Conservation (phyloP, 2,888 invertebrate genomes). For the Octonoba sinensis region DNA sequence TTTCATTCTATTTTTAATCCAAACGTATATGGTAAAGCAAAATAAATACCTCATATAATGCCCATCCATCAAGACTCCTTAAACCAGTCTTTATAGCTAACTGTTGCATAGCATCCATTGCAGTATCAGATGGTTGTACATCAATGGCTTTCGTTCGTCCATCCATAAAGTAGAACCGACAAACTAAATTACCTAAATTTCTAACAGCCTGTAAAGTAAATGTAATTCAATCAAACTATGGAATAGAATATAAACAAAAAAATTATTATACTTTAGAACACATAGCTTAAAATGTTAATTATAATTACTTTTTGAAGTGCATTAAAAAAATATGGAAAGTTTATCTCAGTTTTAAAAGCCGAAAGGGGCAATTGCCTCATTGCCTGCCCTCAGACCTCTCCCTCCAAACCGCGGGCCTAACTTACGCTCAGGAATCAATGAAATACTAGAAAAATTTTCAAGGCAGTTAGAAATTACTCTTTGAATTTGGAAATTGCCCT, state of each 20-base stretch:
- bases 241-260: neutral
- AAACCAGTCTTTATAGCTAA: slow-evolving; percentile 88
- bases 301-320: no score
- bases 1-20: neutral
- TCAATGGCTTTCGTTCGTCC: slow-evolving; percentile 95
- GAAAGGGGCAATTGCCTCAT: no score
- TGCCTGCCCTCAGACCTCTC: no score
- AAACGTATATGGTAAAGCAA: neutral
- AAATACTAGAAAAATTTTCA: no score
- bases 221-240: no score
- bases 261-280: neutral
- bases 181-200: slow-evolving; percentile 90
- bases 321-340: no score
- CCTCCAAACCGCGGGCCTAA: no score
- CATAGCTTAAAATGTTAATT: neutral
- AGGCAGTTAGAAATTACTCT: no score
- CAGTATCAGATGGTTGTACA: slow-evolving; percentile 94
- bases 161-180: slow-evolving; percentile 92
- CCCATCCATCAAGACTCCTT: slow-evolving; percentile 90
- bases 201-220: slow-evolving; percentile 81
- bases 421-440: no score
- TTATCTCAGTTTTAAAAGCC: no score
- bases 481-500: no score
- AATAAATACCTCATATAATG: slow-evolving; percentile 78
- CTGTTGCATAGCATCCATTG: slow-evolving; percentile 88